These are phyloP conservation scores for Thomomys bottae DNA, from an alignment of 2,113 vertebrate species.

Conservation along the genomic window DNA sequence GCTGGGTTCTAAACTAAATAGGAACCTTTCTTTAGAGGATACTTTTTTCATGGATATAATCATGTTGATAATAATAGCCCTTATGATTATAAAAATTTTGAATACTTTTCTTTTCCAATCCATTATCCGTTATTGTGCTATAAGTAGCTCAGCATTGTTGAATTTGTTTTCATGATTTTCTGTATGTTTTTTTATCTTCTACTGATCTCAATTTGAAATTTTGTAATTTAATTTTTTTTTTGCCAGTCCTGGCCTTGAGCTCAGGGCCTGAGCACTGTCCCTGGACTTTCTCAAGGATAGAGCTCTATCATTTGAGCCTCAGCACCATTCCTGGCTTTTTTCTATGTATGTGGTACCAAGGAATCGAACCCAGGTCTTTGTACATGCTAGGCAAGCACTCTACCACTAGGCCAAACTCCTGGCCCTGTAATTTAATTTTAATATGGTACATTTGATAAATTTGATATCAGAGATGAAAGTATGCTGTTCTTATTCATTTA, in stretches of 20 bases:
- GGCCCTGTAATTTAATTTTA: background rate
- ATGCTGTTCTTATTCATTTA: background rate
- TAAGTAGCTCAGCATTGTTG: rapidly evolving
- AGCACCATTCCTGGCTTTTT: too few relatives aligned
- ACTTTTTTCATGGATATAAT: rapidly evolving
- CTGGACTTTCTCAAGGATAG: too few relatives aligned
- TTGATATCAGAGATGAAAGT: background rate
- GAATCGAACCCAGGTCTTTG: too few relatives aligned
- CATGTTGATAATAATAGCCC: background rate
- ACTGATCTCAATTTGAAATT: background rate
- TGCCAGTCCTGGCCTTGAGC: too few relatives aligned
- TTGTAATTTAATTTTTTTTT: background rate
- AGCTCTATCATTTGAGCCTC: too few relatives aligned
- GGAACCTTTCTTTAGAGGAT: background rate
- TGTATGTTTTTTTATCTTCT: background rate
- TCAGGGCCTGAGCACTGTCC: too few relatives aligned
- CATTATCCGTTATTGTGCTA: rapidly evolving
- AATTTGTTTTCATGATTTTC: background rate
- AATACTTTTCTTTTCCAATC: background rate
- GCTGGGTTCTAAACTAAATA: background rate
- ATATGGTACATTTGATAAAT: background rate
- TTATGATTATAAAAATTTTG: background rate
- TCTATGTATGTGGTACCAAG: too few relatives aligned
- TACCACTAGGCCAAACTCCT: too few relatives aligned
- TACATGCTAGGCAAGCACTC: too few relatives aligned